These are phyloP conservation scores for Chrysodeixis includens DNA, from an alignment of 2,888 invertebrate species.

Conservation along the genomic window DNA sequence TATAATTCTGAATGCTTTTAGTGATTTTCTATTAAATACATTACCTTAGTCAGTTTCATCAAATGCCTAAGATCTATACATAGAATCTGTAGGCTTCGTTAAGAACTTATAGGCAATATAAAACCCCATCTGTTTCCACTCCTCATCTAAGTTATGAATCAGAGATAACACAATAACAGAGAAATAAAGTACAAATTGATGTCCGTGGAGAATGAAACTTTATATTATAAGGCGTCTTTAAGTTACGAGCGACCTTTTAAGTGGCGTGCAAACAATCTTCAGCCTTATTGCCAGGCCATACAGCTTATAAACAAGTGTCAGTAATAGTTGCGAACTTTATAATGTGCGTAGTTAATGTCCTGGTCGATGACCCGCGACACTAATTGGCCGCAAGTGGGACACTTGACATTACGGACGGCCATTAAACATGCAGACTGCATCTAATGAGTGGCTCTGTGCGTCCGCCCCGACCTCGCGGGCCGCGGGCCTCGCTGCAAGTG, in stretches of 20 bases:
- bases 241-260: constrained; percentile 4
- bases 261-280: neutral
- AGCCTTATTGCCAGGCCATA: neutral
- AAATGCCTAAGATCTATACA: no score
- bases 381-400: constrained; percentile 36
- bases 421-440: constrained; percentile 45
- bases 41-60: neutral
- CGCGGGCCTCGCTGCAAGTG: neutral
- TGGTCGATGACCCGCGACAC: constrained; percentile 21
- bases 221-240: neutral
- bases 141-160: neutral
- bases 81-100: no score
- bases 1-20: no score
- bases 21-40: neutral
- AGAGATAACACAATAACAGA: neutral
- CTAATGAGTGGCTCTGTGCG: constrained; percentile 22
- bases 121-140: neutral
- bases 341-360: neutral
- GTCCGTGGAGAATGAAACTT: neutral
- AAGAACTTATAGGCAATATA: neutral
- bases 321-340: neutral
- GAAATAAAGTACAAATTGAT: neutral
- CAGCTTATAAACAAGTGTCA: neutral
- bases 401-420: constrained; percentile 30
- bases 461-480: neutral